phyloP scores from a whole-genome alignment of 1,140 invertebrate genomes.

The Euschistus heros region DNA sequence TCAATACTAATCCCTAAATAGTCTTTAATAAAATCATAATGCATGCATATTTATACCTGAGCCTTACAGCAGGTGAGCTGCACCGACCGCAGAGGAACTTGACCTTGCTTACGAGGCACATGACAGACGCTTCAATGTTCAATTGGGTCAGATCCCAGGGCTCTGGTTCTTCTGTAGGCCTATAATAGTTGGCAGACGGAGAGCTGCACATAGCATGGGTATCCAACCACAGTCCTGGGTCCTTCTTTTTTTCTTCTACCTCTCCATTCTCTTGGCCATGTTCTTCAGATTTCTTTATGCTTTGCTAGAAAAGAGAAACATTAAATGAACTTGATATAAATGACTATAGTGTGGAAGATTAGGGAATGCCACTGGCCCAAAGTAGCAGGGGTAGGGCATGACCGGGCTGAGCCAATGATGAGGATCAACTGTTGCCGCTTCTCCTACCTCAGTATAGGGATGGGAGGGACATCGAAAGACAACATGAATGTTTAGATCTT shows the following conservation, averaged over 20 bases:
- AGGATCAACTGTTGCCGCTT: too few relatives aligned
- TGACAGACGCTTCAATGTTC: constrained; percentile 80
- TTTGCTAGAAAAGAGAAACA: not conserved
- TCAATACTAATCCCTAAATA: too few relatives aligned
- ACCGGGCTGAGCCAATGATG: too few relatives aligned
- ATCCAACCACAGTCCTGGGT: constrained; percentile 44
- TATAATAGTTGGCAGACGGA: constrained; percentile 69
- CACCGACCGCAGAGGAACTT: constrained; percentile 63
- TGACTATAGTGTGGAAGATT: too few relatives aligned
- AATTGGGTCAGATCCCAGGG: constrained; percentile 79
- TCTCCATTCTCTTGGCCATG: not conserved
- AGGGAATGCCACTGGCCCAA: too few relatives aligned
- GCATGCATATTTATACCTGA: constrained; percentile 32
- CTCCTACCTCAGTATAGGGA: too few relatives aligned
- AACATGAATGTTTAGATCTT: too few relatives aligned
- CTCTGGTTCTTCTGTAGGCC: constrained; percentile 72
- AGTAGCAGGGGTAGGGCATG: too few relatives aligned
- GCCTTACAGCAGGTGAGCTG: constrained; percentile 55
- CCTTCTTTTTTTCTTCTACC: not conserved
- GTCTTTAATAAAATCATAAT: too few relatives aligned
- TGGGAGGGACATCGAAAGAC: too few relatives aligned
- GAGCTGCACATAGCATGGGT: constrained; percentile 62
- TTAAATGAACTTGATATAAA: too few relatives aligned
- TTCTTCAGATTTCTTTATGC: not conserved
- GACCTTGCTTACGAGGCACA: constrained; percentile 72